Percentiles rank a stretch among this genome's conserved stretches.
phyloP scores from a whole-genome alignment of 1,140 invertebrate species.

The Heliconius hermathena region DNA sequence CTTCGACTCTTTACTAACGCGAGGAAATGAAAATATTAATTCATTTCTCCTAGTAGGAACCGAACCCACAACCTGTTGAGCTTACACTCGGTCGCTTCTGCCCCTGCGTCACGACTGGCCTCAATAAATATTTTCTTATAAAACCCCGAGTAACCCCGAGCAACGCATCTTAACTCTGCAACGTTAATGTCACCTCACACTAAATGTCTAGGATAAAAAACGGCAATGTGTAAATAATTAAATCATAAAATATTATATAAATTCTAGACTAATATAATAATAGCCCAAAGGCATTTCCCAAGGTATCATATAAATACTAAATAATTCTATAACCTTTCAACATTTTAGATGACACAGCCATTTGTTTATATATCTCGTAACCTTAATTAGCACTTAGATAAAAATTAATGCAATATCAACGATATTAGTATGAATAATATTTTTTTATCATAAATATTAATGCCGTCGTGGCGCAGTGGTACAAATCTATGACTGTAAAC shows the following conservation, averaged over 20 bases:
- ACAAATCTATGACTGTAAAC: no score
- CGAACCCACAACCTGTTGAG: no score
- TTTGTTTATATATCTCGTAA: neutral
- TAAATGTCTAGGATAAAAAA: neutral
- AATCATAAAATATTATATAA: neutral
- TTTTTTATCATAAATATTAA: neutral
- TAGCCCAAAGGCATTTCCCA: conserved; percentile 1
- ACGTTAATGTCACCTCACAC: neutral
- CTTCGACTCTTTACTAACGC: no score
- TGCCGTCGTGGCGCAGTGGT: neutral
- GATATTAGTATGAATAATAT: neutral
- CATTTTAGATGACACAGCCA: neutral
- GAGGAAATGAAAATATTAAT: no score
- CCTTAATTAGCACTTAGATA: conserved; percentile 7
- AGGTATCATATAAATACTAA: conserved; percentile 5
- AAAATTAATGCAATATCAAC: neutral
- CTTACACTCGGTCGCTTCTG: no score
- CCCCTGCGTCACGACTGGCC: no score
- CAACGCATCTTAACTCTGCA: neutral
- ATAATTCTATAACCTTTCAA: neutral
- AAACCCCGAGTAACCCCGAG: no score
- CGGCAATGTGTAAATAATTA: neutral
- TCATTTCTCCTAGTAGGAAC: no score
- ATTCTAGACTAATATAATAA: neutral
- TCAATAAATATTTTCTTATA: no score